Base-by-base conservation (phyloP, 2,797 vertebrate genomes). In the Monodelphis domestica region DNA sequence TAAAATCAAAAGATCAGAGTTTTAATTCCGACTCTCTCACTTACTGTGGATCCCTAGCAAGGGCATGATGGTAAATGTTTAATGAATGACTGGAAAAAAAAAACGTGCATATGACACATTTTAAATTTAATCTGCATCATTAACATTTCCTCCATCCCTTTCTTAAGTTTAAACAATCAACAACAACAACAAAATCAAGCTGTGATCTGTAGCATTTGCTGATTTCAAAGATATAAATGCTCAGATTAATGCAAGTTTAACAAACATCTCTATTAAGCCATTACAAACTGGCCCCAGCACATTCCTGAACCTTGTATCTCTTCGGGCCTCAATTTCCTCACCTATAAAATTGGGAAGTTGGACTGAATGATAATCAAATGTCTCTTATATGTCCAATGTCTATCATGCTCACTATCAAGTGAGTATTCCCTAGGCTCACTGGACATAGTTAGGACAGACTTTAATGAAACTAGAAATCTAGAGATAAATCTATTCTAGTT, bases 381-480 rank as follows among this genome's bases (percentile, higher is more conserved):
- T 38, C 70, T 3, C 21, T 78, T 38, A n/a, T 78, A 45, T 6
- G 70, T 78, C 38, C n/a, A 78, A 45, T 45, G 21, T 26, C 21
- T 78, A 78, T 24, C 70, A 78, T 45, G 7, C 70, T 45, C n/a
- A n/a, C 5, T 78, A 21, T 24, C 38, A 78, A 78, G 38, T 45
- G 2, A 26, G 38, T 78, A 78, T 45, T 2, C 38, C 38, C 21
- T 70, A 95, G n/a, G 28, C 50, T 91, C 53, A 92, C 26, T 38
- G 56, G 45, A 89, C 93, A 93, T 29, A 12, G 12, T 15, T 53
- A 53, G 21, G 51, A 33, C 4, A 33, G 63, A 87, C 29, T 89
- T 94, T 15, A 90, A 93, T 24, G 91, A 96, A 87, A 87, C 15
- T 10, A 88, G 89, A 94, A 94, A 59, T 92, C 21, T 11, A 55